Evolutionary conservation across 2,113 vertebrate species (phyloP), one percentile per base, ranked within the genome.

Genomic region (Rousettus leschenaultii): DNA sequence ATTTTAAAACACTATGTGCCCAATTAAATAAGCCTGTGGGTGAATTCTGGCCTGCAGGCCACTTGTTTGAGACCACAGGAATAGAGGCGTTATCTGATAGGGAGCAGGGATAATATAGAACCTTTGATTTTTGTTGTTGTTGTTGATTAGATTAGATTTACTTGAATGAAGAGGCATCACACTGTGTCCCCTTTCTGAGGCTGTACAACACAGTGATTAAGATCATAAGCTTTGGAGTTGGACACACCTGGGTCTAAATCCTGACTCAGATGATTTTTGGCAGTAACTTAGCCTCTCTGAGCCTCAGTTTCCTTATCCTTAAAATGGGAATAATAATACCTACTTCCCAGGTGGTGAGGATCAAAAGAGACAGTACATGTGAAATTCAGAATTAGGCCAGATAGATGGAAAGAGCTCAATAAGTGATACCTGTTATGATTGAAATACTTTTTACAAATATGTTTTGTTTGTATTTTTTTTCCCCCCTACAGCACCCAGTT

Each of bases 401-500:
- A 18, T 6, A 24, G 28, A 30, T 3, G 43, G 57, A 28, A 53
- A 30, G 35, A 59, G 55, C 38, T 61, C 53, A 53, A 0, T 3
- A 1, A 11, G 0, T 24, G 70, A 16, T 40, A n/a, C 28, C 21
- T 14, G 1, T 35, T 79, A 12, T 12, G 63, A 33, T 24, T 7
- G 57, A 48, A 74, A 45, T 55, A 7, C 35, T 85, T 57, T 70
- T 93, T 30, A 87, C 12, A 65, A 22, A 13, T 21, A 9, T 61
- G 26, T 22, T 93, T 55, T 74, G 7, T 89, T 77, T 93, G 74
- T 85, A 53, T 28, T 16, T 55, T 70, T 57, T 43, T 30, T 30
- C 30, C 13, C 13, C 22, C 12, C 22, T 3, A 65, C 51, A 97
- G 96, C 77, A 95, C 18, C 94, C 97, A 24, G 65, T 94, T 4